Conservation (phyloP, 53 echinoderm and acorn worm genomes). For the Hippasteria phrygiana region DNA sequence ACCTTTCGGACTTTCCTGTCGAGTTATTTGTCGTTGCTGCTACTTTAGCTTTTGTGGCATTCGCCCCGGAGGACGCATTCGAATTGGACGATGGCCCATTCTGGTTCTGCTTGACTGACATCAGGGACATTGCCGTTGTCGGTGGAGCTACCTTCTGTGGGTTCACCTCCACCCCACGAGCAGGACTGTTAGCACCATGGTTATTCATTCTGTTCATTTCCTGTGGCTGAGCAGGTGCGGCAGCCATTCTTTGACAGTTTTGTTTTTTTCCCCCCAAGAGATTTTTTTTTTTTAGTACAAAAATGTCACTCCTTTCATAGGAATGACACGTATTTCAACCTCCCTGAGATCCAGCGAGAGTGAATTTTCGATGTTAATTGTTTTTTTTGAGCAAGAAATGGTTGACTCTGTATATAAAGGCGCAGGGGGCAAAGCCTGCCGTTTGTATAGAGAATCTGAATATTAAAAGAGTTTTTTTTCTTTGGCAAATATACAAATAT, state of each 20-base stretch:
- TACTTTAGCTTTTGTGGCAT: constrained; percentile 15
- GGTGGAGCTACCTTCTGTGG: constrained; percentile 20
- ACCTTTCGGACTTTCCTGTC: constrained; percentile 38
- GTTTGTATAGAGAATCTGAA: constrained; percentile 51
- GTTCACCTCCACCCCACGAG: constrained; percentile 56
- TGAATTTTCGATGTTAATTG: neutral
- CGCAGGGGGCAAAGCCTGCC: constrained; percentile 9
- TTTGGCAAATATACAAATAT: constrained; percentile 98
- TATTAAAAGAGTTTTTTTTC: constrained; percentile 69
- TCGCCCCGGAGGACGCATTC: neutral
- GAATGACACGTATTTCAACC: constrained; percentile 28
- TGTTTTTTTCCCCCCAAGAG: neutral
- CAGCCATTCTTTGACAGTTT: constrained; percentile 72
- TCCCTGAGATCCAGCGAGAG: constrained; percentile 34
- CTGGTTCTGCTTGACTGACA: constrained; percentile 42
- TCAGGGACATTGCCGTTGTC: constrained; percentile 30
- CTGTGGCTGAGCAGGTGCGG: constrained; percentile 76
- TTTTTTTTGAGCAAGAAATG: constrained; percentile 41
- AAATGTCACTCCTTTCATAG: constrained; percentile 50
- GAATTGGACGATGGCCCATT: constrained; percentile 43
- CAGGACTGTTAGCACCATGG: constrained; percentile 70
- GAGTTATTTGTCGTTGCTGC: constrained; percentile 39
- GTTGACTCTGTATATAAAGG: constrained; percentile 43
- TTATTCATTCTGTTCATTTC: constrained; percentile 72
- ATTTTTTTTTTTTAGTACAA: constrained; percentile 60